Evolutionary conservation across 2,888 invertebrate species (phyloP), one percentile per base, ranked within the genome.

Genomic region (Agrochola macilenta): DNA sequence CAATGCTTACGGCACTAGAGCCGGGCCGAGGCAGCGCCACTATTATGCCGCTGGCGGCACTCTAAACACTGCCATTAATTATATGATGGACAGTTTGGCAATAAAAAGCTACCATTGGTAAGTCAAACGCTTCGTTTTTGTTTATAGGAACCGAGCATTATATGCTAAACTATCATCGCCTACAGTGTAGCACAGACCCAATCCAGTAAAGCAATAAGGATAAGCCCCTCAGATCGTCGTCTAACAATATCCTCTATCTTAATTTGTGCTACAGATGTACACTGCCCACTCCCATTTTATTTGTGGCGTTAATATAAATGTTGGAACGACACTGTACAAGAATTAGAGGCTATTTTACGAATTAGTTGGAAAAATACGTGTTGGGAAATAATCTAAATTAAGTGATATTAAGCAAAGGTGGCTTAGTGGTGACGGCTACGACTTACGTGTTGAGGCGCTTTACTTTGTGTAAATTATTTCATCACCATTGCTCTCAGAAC

Each of bases 171-270:
- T 39, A 30, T 17, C 35, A 26, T 54, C 17, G 57, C 80, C 54
- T 0, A 0, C 26, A 49, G 14, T 83, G 46, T 54, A 35, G 0
- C 2, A 54, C 54, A 35, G 2, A 0, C 73, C n/a, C 30, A 57
- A 64, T 1, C 0, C 11, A 57, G 39, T 9, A 65, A 65, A 54
- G 79, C 87, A 85, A 78, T 81, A 81, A 85, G 77, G 79, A 57
- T 87, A 86, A 89, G 83, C 83, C 52, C 54, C 71, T 2, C 3
- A 74, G 83, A 78, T 86, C 57, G 35, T 26, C 71, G 14, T 1
- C 66, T 71, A 84, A 84, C 82, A 78, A 58, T n/a, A 60, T 66
- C 61, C 87, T 90, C 88, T 78, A 87, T 90, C 90, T 90, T 89
- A 83, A 90, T 90, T 90, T 87, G 77, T 69, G 71, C 65, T 64